Conservation (phyloP, 2,113 vertebrate genomes). For the Oryzias woworae region DNA sequence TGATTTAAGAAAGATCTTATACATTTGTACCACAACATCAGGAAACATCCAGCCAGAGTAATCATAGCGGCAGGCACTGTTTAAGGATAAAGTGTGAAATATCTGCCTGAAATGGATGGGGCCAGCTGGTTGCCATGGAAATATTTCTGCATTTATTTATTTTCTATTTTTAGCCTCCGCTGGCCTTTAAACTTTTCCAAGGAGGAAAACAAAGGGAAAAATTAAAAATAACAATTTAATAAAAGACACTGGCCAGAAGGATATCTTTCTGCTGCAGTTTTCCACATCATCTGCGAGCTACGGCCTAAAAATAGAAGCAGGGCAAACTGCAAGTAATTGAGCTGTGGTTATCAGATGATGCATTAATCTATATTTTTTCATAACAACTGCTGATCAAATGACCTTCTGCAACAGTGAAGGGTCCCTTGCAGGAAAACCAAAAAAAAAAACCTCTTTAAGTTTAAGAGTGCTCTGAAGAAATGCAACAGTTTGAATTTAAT, state of each 20-base stretch:
- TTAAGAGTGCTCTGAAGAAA: too few relatives aligned
- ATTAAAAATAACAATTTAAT: neutral
- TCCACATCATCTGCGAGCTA: neutral
- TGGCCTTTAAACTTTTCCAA: conserved; percentile 38
- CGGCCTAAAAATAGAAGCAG: neutral
- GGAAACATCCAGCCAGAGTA: conserved; percentile 55
- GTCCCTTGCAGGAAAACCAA: neutral
- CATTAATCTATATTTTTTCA: neutral
- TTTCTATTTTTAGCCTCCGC: conserved; percentile 22
- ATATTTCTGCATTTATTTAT: conserved; percentile 28
- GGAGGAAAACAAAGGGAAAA: conserved; percentile 7
- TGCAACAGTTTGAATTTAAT: too few relatives aligned
- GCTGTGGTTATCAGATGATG: neutral
- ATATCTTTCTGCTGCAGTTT: conserved; percentile 14
- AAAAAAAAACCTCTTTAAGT: too few relatives aligned
- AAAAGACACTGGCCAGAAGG: conserved; percentile 1
- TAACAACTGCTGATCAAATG: neutral
- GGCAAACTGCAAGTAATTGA: neutral
- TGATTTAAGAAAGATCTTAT: conserved; percentile 17
- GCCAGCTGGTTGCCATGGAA: conserved; percentile 73
- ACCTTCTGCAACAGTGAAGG: neutral
- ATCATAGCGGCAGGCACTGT: conserved; percentile 56
- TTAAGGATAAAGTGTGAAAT: conserved; percentile 51
- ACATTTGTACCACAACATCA: conserved; percentile 32
- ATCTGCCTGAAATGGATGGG: conserved; percentile 68